phyloP scores from a whole-genome alignment of 2,888 invertebrate genomes.

The Drosophila picticornis region DNA sequence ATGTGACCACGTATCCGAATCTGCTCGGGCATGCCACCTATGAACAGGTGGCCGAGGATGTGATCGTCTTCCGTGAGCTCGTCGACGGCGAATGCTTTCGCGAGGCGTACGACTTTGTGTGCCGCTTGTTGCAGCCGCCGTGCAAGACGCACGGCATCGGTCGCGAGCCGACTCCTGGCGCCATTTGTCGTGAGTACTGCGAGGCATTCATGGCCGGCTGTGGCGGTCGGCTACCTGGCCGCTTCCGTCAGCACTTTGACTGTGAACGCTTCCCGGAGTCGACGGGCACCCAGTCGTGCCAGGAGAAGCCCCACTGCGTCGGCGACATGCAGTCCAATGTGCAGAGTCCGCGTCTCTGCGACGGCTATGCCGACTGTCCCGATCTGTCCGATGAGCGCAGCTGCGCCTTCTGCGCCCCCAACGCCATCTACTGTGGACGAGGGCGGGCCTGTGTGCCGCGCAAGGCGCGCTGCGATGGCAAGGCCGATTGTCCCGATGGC shows the following conservation, averaged over 20 bases:
- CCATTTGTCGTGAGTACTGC: slow-evolving; percentile 92
- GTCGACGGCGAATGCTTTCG: slow-evolving; percentile 96
- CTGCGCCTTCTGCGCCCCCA: slow-evolving; percentile 92
- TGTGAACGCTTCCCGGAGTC: slow-evolving; percentile 93
- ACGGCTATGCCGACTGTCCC: slow-evolving; percentile 94
- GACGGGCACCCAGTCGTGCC: slow-evolving; percentile 90
- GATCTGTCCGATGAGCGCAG: slow-evolving; percentile 92
- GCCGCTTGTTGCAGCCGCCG: slow-evolving; percentile 93
- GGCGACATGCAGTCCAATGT: slow-evolving; percentile 91
- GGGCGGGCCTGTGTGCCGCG: slow-evolving; percentile 90
- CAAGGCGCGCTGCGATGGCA: slow-evolving; percentile 92
- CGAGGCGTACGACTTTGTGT: slow-evolving; percentile 95
- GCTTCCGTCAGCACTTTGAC: slow-evolving; percentile 90
- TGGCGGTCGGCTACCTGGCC: slow-evolving; percentile 90
- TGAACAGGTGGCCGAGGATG: slow-evolving; percentile 90
- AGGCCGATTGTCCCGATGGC: slow-evolving; percentile 93
- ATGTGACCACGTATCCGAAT: slow-evolving; percentile 94
- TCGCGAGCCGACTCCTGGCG: slow-evolving; percentile 81
- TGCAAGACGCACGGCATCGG: slow-evolving; percentile 89
- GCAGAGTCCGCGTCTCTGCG: slow-evolving; percentile 92
- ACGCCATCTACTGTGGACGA: slow-evolving; percentile 92
- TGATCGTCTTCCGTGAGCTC: slow-evolving; percentile 93
- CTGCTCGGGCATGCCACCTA: slow-evolving; percentile 87
- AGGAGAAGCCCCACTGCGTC: slow-evolving; percentile 93
- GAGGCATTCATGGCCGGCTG: slow-evolving; percentile 94